These are phyloP conservation scores for Standfussiana lucernea DNA, from an alignment of 2,888 invertebrate species.

Conservation along the genomic window DNA sequence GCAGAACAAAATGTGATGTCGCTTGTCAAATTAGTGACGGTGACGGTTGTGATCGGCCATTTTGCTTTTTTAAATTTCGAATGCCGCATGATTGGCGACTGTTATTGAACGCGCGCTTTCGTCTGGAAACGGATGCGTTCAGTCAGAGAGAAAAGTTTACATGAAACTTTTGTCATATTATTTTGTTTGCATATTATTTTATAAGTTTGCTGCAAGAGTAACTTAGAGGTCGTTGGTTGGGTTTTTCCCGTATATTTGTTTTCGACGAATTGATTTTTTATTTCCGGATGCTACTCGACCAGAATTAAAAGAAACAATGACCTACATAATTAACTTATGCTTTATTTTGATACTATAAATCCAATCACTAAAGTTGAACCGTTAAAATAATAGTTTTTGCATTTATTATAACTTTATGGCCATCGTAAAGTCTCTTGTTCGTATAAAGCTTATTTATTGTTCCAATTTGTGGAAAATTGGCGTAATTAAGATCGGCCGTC, in stretches of 20 bases:
- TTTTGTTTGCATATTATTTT: conserved; percentile 10
- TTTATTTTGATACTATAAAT: conserved; percentile 20
- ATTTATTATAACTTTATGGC: conserved; percentile 26
- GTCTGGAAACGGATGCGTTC: conserved; percentile 74
- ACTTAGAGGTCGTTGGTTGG: not conserved
- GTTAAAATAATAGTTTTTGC: conserved; percentile 40
- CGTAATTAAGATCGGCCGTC: conserved; percentile 58
- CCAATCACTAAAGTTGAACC: conserved; percentile 7
- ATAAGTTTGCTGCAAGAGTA: not conserved
- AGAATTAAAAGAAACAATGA: not conserved
- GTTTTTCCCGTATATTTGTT: not conserved
- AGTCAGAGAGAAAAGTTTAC: conserved; percentile 53
- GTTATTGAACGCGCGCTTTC: conserved; percentile 81
- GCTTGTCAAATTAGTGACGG: conserved; percentile 88
- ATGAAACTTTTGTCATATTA: conserved; percentile 37
- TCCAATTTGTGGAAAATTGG: conserved; percentile 52
- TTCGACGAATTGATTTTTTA: not conserved
- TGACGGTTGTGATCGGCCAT: conserved; percentile 84
- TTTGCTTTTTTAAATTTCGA: conserved; percentile 88
- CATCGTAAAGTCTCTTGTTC: conserved; percentile 31
- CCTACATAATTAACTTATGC: not conserved
- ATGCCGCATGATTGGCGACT: conserved; percentile 85
- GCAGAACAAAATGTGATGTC: conserved; percentile 86
- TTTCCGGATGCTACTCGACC: no score
- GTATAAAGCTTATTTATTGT: conserved; percentile 54